These are phyloP conservation scores for Epinotia nisella DNA, from an alignment of 2,888 invertebrate species.

Conservation along the genomic window DNA sequence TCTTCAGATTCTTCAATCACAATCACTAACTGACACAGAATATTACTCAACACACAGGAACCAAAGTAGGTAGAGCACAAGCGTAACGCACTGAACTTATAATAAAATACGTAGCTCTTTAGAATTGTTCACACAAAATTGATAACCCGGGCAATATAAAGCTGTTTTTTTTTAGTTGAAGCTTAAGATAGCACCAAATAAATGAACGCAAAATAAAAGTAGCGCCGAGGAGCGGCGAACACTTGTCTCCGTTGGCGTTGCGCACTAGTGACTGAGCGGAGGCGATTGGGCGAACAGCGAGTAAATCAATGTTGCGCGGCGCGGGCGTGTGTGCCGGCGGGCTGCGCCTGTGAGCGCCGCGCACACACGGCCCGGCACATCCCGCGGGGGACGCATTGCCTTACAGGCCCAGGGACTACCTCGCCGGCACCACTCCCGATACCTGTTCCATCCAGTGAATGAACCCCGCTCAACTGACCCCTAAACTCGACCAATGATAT, in stretches of 20 bases:
- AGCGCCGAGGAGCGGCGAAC: constrained; percentile 62
- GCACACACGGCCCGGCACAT: constrained; percentile 51
- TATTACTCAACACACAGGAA: constrained; percentile 81
- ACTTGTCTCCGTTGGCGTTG: constrained; percentile 79
- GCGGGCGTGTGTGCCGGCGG: constrained; percentile 64
- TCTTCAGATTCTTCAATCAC: constrained; percentile 80
- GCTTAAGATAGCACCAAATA: constrained; percentile 65
- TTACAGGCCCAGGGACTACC: constrained; percentile 48
- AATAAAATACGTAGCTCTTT: constrained; percentile 57
- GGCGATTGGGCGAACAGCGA: constrained; percentile 71
- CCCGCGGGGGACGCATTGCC: constrained; percentile 61
- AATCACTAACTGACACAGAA: constrained; percentile 82
- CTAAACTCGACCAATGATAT: constrained; percentile 45
- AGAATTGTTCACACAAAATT: constrained; percentile 57
- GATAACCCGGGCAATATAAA: constrained; percentile 62
- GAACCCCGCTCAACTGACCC: constrained; percentile 61
- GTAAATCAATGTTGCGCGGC: constrained; percentile 81
- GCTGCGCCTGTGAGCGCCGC: constrained; percentile 59
- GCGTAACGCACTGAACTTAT: constrained; percentile 59
- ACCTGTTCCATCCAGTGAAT: constrained; percentile 67
- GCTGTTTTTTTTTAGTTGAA: constrained; percentile 70
- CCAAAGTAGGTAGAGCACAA: constrained; percentile 70
- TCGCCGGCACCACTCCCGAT: constrained; percentile 52
- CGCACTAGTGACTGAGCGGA: constrained; percentile 83
- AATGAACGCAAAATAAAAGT: constrained; percentile 76